phyloP scores from a whole-genome alignment of 2,888 invertebrate genomes.

The Sesia bembeciformis region DNA sequence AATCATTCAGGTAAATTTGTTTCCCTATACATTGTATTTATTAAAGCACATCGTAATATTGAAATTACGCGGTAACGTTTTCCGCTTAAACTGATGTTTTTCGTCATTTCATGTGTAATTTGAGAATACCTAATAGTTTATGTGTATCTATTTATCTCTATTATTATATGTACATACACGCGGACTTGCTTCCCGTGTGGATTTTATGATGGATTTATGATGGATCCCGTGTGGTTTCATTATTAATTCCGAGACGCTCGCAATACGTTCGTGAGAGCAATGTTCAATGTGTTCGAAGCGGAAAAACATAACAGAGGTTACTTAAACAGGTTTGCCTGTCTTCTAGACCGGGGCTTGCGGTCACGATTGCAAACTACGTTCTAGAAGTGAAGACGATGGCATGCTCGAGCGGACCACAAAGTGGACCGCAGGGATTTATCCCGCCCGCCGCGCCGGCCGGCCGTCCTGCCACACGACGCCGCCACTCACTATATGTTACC shows the following conservation, averaged over 20 bases:
- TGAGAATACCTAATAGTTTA: too few relatives aligned
- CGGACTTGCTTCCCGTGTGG: slow-evolving; percentile 1
- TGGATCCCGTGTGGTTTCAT: too few relatives aligned
- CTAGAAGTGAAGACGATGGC: slow-evolving; percentile 30
- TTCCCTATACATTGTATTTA: too few relatives aligned
- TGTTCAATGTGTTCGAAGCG: slow-evolving; percentile 20
- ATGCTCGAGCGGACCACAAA: slow-evolving; percentile 54
- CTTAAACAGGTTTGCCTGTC: slow-evolving; percentile 50
- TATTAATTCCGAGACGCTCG: slow-evolving; percentile 19
- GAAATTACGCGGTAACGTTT: too few relatives aligned
- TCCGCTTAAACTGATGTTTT: too few relatives aligned
- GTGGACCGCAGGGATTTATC: slow-evolving; percentile 35
- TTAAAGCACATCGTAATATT: too few relatives aligned
- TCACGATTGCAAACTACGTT: slow-evolving; percentile 23
- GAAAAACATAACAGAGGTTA: slow-evolving; percentile 14
- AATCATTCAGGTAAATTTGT: too few relatives aligned
- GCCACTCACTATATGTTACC: slow-evolving; percentile 33
- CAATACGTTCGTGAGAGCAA: slow-evolving; percentile 21
- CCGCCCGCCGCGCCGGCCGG: slow-evolving; percentile 9
- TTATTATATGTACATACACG: background rate
- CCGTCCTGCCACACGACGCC: slow-evolving; percentile 4
- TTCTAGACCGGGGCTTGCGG: slow-evolving; percentile 50
- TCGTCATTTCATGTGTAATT: too few relatives aligned
- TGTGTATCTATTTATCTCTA: background rate
- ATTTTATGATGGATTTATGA: too few relatives aligned